Evolutionary conservation across 2,113 vertebrate species (phyloP), one percentile per base, ranked within the genome.

Genomic region (Coryphaenoides rupestris): DNA sequence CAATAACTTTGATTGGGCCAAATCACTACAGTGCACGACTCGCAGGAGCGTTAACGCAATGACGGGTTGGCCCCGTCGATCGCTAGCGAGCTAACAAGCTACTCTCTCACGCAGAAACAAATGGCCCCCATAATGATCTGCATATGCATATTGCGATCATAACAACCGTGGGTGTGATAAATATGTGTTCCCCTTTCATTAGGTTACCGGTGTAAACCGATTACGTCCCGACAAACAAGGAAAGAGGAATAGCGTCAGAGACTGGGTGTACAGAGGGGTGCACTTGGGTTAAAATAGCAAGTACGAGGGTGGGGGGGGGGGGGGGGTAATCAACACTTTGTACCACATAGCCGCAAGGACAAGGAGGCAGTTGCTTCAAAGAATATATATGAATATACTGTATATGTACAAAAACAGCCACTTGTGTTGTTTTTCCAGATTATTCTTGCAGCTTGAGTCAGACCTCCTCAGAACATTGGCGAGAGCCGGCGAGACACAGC

Each of bases 1-100:
- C 61, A 65, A 74, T 76, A 70, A 70, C 62, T 56, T 21, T 66
- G 55, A 84, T 66, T 59, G 54, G n/a, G 19, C 54, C 57, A 3
- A 63, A n/a, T 66, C 54, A 24, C 58, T 26, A 73, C 23, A 28
- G 58, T 22, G 52, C 46, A 66, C 9, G 33, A 69, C 57, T n/a
- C 19, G 46, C 17, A 21, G 46, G 33, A 21, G 15, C 16, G 28
- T 24, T 62, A 74, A 66, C 62, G 53, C n/a, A 33, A 3, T 13
- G 4, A 14, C 10, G 40, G 26, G 19, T 49, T 24, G 7, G n/a
- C n/a, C 13, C 33, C 5, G 46, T 16, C 23, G 33, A 16, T 17
- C 40, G 66, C 28, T 26, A 19, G 55, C 13, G 22, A 58, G 12
- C 52, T 12, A 55, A 61, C n/a, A 16, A 50, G 21, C 21, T 23